Conservation (phyloP, 1,140 invertebrate genomes). For the Dinoponera quadriceps region DNA sequence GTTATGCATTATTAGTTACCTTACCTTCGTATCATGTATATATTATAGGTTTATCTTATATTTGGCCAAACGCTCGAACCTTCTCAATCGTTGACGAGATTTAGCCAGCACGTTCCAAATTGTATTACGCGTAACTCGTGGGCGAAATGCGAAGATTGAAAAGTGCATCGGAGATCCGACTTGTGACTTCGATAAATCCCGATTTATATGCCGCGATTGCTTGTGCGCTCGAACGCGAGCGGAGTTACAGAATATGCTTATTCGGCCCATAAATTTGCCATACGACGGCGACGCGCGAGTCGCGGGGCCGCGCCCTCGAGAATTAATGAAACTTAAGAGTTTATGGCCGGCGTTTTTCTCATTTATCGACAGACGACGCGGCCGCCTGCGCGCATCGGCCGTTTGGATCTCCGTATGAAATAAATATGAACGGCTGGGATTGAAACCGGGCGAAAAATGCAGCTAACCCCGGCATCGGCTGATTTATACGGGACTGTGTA, state of each 20-base stretch:
- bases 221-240: not conserved
- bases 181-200: not conserved
- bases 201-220: constrained; percentile 4
- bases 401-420: constrained; percentile 25
- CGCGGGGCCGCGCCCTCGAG: constrained; percentile 8
- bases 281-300: not conserved
- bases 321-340: constrained; percentile 45
- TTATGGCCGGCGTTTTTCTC: constrained; percentile 43
- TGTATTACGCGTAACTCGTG: not conserved
- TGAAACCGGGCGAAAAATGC: constrained; percentile 23
- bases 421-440: constrained; percentile 41
- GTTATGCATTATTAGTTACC: no score
- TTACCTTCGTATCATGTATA: no score
- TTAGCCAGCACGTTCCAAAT: not conserved
- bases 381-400: constrained; percentile 6
- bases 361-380: constrained; percentile 31
- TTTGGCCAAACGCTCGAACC: no score
- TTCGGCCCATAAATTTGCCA: constrained; percentile 24
- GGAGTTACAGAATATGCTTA: not conserved
- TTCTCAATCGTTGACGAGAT: not conserved
- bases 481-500: constrained; percentile 48
- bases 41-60: no score
- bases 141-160: constrained; percentile 33
- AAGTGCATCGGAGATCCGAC: constrained; percentile 1
- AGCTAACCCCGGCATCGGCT: not conserved